Conservation (phyloP, 2,888 invertebrate species). For the Tinea trinotella region DNA sequence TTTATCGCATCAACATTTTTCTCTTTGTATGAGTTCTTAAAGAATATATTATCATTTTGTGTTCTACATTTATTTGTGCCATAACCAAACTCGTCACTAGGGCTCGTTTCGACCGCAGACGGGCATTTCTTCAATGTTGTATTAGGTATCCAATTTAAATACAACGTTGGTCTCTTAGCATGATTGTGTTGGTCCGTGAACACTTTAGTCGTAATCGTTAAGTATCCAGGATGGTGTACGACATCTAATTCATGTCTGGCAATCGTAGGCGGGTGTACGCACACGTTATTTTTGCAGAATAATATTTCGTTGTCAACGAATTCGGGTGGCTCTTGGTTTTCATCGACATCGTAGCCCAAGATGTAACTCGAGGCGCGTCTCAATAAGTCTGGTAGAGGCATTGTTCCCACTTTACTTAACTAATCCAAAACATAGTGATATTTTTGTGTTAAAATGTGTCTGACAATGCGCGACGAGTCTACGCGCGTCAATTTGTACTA, state of each 20-base stretch:
- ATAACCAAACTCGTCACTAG: constrained; percentile 53
- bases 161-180: constrained; percentile 83
- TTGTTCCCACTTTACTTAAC: constrained; percentile 37
- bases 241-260: constrained; percentile 87
- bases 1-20: constrained; percentile 47
- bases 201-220: constrained; percentile 89
- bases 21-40: constrained; percentile 36
- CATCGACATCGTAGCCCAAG: constrained; percentile 77
- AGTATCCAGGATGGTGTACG: constrained; percentile 92
- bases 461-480: constrained; percentile 39
- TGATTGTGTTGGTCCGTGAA: constrained; percentile 84
- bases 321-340: constrained; percentile 71
- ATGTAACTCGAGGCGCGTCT: constrained; percentile 86
- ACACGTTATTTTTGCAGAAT: constrained; percentile 96
- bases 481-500: constrained; percentile 49
- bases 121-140: constrained; percentile 90
- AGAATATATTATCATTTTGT: constrained; percentile 25
- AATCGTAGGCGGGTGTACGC: constrained; percentile 93
- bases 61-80: constrained; percentile 37
- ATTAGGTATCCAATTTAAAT: constrained; percentile 96
- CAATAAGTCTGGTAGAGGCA: constrained; percentile 84
- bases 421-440: neutral
- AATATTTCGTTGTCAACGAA: constrained; percentile 89
- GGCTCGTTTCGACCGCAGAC: constrained; percentile 76
- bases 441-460: neutral